Conservation (phyloP, 2,797 vertebrate species). For the Amblyopsis hoosieri region DNA sequence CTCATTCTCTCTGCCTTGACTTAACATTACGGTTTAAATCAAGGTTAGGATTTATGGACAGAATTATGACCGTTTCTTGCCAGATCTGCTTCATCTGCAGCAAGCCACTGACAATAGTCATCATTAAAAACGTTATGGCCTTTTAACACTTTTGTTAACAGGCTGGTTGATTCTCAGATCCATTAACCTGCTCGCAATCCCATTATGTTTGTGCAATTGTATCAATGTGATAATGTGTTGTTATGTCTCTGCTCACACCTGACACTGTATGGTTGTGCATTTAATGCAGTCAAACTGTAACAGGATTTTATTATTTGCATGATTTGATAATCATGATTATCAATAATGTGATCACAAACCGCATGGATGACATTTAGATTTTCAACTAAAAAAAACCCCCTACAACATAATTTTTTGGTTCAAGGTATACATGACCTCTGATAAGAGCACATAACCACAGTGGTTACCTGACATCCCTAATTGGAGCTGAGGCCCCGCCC, state of each 20-base stretch:
- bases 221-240: constrained; percentile 7
- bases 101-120: background rate
- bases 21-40: background rate
- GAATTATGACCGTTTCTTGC: too few species aligned
- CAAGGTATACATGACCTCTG: background rate
- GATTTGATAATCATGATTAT: constrained; percentile 1
- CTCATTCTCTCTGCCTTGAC: constrained; percentile 22
- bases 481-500: constrained; percentile 17
- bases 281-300: background rate
- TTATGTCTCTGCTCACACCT: background rate
- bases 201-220: constrained; percentile 5
- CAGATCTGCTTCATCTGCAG: too few species aligned
- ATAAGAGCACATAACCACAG: background rate
- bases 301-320: background rate
- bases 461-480: constrained; percentile 31
- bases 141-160: background rate
- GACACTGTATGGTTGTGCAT: background rate
- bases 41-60: too few species aligned
- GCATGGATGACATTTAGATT: background rate
- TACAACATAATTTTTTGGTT: background rate
- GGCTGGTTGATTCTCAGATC: constrained; percentile 12
- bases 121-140: background rate
- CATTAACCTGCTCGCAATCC: constrained; percentile 29
- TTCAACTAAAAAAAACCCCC: background rate
- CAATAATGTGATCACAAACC: constrained; percentile 8